These are phyloP conservation scores for Drosophila willistoni DNA, from an alignment of 1,140 invertebrate species.

Conservation along the genomic window DNA sequence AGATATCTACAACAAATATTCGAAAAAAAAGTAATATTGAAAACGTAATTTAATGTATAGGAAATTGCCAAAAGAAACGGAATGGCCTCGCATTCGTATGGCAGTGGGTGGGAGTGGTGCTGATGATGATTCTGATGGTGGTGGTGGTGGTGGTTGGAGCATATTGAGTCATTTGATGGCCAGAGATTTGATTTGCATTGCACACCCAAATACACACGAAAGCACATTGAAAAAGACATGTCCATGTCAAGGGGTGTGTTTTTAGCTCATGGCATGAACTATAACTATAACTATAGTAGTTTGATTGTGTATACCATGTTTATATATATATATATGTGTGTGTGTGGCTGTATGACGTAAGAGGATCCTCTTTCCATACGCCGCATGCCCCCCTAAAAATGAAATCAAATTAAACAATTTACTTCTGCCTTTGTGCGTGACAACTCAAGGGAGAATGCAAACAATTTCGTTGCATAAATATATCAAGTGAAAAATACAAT, in stretches of 20 bases:
- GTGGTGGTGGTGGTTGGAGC: background rate
- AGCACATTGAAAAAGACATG: conserved; percentile 29
- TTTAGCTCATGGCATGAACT: conserved; percentile 36
- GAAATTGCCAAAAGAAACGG: conserved; percentile 43
- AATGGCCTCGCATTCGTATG: background rate
- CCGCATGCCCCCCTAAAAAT: conserved; percentile 15
- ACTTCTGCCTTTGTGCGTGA: conserved; percentile 78
- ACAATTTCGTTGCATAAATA: conserved; percentile 75
- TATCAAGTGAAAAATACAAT: conserved; percentile 76
- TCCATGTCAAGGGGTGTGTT: conserved; percentile 7
- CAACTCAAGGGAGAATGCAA: conserved; percentile 79
- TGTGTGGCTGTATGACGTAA: conserved; percentile 56
- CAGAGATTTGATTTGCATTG: conserved; percentile 63
- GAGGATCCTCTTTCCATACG: conserved; percentile 16
- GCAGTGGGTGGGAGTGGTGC: conserved; percentile 21
- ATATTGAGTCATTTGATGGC: conserved; percentile 73
- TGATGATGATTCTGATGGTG: too few species aligned
- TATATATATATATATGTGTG: background rate
- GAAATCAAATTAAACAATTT: conserved; percentile 82
- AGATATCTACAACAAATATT: conserved; percentile 73
- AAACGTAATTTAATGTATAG: conserved; percentile 73
- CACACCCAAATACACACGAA: conserved; percentile 19
- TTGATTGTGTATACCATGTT: background rate
- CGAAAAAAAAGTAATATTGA: conserved; percentile 57
- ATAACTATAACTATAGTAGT: conserved; percentile 2